Base-by-base conservation (phyloP, 1,140 invertebrate species). In the Zaprionus camerounensis region DNA sequence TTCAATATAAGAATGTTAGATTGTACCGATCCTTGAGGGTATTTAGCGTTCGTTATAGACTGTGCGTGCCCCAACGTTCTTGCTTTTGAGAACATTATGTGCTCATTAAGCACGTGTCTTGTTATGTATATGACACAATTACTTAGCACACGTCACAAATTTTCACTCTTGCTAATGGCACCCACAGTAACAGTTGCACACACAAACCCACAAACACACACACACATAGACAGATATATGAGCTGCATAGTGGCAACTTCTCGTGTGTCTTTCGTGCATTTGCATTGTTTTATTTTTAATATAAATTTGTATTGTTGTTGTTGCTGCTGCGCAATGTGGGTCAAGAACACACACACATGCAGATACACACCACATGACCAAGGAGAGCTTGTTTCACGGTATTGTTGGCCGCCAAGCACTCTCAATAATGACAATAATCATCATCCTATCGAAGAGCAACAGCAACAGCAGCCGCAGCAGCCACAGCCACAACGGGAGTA, bases 131-230 rank as follows among this genome's bases (percentile, higher is more conserved):
- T 84, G 81, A 88, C 88, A 91, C 81, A 83, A 88, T 87, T 82
- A 83, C 90, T 91, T 78, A 85, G 73, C 71, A 75, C 76, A 79
- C 79, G 73, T 79, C 80, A 82, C 80, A 91, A 74, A 83, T 82
- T 78, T 79, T 74, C 73, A 84, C 80, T 88, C 73, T 80, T 73
- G 56, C 79, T 81, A 92, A 91, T 79, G 76, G 73, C 75, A 46
- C 46, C 78, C 74, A 78, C 36, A 61, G 53, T 59, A 57, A 69
- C 66, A 68, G 46, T 66, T 53, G 24, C 38, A 34, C 44, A 46
- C 28, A 61, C 51, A 31, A 31, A 34, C 36, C 38, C 28, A 61
- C 51, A 31, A 38, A 44, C 64, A 41, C 3, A 13, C 15, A 70
- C 62, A 51, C 20, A 61, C 17, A 44, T 17, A 44, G 28, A 31